These are phyloP conservation scores for Limenitis camilla DNA, from an alignment of 2,888 invertebrate species.

Conservation along the genomic window DNA sequence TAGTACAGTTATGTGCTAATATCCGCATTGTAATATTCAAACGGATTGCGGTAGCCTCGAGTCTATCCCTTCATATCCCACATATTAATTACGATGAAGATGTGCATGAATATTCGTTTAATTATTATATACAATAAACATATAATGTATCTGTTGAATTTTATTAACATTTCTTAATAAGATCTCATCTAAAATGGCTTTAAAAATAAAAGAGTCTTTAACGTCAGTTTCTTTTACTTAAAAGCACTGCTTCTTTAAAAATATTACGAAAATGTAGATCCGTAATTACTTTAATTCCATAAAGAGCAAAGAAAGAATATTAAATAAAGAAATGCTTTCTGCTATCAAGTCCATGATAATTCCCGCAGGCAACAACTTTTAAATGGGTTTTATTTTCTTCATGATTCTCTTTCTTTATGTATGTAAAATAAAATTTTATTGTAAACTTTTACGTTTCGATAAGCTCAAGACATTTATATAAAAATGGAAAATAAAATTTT, in stretches of 20 bases:
- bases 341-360: constrained; percentile 1
- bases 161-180: too few relatives aligned
- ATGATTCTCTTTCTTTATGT: background rate
- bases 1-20: constrained; percentile 1
- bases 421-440: background rate
- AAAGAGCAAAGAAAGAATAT: background rate
- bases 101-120: too few relatives aligned
- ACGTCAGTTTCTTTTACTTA: too few relatives aligned
- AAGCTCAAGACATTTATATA: background rate
- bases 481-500: too few relatives aligned
- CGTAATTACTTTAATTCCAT: constrained; percentile 2
- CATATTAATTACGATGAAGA: background rate
- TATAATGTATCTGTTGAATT: too few relatives aligned
- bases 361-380: background rate
- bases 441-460: background rate
- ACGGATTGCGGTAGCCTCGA: background rate
- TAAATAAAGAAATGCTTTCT: constrained; percentile 1
- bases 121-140: too few relatives aligned
- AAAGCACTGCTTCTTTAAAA: too few relatives aligned
- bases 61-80: background rate
- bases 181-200: too few relatives aligned
- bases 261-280: background rate
- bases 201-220: too few relatives aligned
- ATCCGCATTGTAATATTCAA: constrained; percentile 1
- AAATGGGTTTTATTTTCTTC: background rate